A percentile compares a stretch with the other conserved stretches of the same genome.
Conservation (phyloP, 2,797 vertebrate genomes). For the Sylvia borin region DNA sequence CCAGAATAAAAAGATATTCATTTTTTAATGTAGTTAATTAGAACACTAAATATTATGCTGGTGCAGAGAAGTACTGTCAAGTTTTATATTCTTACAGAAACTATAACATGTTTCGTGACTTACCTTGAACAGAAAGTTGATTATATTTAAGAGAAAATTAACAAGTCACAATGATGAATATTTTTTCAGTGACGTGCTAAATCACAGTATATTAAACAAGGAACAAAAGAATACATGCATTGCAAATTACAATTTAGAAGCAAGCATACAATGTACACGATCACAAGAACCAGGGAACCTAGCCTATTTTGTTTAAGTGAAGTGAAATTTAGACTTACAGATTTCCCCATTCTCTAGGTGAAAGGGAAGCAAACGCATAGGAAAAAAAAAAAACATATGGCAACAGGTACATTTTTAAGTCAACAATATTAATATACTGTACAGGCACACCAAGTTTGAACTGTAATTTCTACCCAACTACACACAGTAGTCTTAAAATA, state of each 20-base stretch:
- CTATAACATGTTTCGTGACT: neutral
- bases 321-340: conserved; percentile 88
- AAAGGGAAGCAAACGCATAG: conserved; percentile 82
- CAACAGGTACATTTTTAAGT: neutral
- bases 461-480: neutral
- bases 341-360: conserved; percentile 94
- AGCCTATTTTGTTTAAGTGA: neutral
- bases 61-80: neutral
- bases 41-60: neutral
- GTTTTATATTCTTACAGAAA: neutral
- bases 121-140: neutral
- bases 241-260: neutral
- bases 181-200: neutral
- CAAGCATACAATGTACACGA: neutral
- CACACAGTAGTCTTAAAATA: neutral
- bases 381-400: neutral
- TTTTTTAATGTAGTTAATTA: neutral
- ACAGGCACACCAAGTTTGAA: neutral
- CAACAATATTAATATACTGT: neutral
- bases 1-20: neutral
- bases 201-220: neutral
- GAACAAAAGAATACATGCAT: neutral
- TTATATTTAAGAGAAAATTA: neutral
- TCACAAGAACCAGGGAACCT: neutral
- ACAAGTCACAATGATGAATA: neutral